phyloP scores from a whole-genome alignment of 2,888 invertebrate genomes.

The Dichetophora obliterata region DNA sequence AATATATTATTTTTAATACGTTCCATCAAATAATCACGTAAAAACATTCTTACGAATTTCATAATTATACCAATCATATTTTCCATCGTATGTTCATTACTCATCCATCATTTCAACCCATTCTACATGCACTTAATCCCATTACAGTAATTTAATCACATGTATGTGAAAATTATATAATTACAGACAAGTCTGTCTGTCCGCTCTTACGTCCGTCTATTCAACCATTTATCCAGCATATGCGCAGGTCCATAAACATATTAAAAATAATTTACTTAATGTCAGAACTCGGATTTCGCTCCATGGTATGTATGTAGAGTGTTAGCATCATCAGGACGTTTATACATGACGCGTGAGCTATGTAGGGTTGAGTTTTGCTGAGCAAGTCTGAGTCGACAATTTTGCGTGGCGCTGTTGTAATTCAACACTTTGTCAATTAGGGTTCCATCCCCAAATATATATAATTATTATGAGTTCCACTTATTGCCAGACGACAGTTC shows the following conservation, averaged over 20 bases:
- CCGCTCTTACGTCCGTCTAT: not conserved
- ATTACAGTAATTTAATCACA: slow-evolving; percentile 69
- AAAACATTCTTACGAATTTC: not conserved
- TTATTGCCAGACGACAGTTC: not conserved
- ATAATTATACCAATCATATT: not conserved
- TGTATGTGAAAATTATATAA: slow-evolving; percentile 68
- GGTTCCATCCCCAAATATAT: slow-evolving; percentile 35
- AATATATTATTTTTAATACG: not conserved
- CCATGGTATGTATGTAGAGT: slow-evolving; percentile 26
- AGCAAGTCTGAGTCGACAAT: not conserved
- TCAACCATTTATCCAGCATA: slow-evolving; percentile 44
- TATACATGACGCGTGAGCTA: not conserved
- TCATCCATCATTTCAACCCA: slow-evolving; percentile 25
- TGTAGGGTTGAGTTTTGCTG: not conserved
- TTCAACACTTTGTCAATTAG: slow-evolving; percentile 65
- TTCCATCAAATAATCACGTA: slow-evolving; percentile 8
- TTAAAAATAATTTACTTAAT: slow-evolving; percentile 69
- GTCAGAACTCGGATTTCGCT: slow-evolving; percentile 44
- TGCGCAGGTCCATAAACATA: slow-evolving; percentile 64
- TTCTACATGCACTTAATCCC: slow-evolving; percentile 58
- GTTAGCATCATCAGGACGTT: not conserved
- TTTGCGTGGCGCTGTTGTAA: slow-evolving; percentile 49
- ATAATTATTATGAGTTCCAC: slow-evolving; percentile 15
- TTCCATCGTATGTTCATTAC: not conserved
- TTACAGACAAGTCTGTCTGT: slow-evolving; percentile 51